Base-by-base conservation (phyloP, 2,888 invertebrate species). In the Drosophila fulvimacula region DNA sequence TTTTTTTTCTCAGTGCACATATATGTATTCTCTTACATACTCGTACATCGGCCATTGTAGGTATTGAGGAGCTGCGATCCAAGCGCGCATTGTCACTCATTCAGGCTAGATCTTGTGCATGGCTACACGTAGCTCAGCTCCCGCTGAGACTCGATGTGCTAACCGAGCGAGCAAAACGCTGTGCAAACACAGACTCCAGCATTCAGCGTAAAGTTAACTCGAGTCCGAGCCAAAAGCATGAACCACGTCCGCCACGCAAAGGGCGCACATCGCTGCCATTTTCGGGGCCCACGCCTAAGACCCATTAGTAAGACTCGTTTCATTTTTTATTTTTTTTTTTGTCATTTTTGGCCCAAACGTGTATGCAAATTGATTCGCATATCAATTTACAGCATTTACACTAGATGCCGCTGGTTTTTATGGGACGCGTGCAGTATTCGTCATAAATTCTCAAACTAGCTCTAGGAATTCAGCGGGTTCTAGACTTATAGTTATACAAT, bases 61-160 rank as follows among this genome's bases (percentile, higher is more conserved):
- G 21, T 48, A 65, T 49, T 27, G 52, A 34, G 44, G 49, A 53
- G 30, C 61, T 38, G 32, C 34, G n/a, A 59, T n/a, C n/a, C n/a
- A n/a, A n/a, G n/a, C n/a, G n/a, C n/a, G n/a, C n/a, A n/a, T 82
- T 66, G 77, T 57, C 74, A 72, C 64, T 86, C 75, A 83, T 66
- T 74, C 68, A 67, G 66, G 51, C 61, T 49, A 83, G 48, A 81
- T 81, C 87, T 57, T 81, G 68, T 69, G 78, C 87, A 83, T 86
- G 81, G 61, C 84, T 77, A 51, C 82, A 82, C 84, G 87, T 82
- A 82, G 77, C 39, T 11, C 46, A 34, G 36, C 3, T 46, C 39
- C 58, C 39, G 17, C 21, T 56, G 48, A 13, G 44, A 15, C 56
- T 52, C 51, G 46, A 61, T 75, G 75, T 75, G 73, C 69, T 58